These are phyloP conservation scores for Plemyria rubiginata DNA, from an alignment of 2,888 invertebrate species.

Conservation along the genomic window DNA sequence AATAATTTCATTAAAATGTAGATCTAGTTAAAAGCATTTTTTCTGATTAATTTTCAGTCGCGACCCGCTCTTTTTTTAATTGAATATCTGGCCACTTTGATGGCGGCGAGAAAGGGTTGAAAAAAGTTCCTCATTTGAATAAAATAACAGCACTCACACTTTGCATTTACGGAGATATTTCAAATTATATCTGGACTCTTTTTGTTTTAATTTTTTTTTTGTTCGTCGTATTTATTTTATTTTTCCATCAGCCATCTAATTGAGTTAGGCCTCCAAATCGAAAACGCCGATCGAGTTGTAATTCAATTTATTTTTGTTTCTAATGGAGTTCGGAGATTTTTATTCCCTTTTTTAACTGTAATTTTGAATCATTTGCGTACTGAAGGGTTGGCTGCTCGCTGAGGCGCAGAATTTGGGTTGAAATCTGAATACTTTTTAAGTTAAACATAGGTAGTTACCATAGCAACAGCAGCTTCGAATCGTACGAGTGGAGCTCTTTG, in stretches of 20 bases:
- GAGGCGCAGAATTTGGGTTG: conserved; percentile 49
- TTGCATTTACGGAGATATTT: conserved; percentile 85
- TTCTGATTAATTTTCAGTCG: conserved; percentile 85
- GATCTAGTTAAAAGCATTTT: conserved; percentile 86
- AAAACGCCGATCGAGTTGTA: conserved; percentile 84
- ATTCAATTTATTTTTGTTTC: conserved; percentile 85
- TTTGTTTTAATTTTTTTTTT: conserved; percentile 81
- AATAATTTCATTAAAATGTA: conserved; percentile 86
- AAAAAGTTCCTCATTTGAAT: conserved; percentile 85
- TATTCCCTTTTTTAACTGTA: conserved; percentile 71
- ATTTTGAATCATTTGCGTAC: conserved; percentile 75
- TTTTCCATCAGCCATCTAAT: conserved; percentile 84
- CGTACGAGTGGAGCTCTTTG: no score
- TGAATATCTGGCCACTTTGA: conserved; percentile 85
- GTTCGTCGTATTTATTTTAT: conserved; percentile 83
- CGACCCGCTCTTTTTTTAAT: conserved; percentile 82
- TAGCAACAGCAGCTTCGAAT: not conserved
- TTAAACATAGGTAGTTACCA: conserved; percentile 29
- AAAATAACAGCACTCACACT: conserved; percentile 85
- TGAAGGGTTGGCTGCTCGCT: conserved; percentile 63
- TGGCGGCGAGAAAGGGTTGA: conserved; percentile 81
- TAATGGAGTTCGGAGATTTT: conserved; percentile 81
- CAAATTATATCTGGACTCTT: conserved; percentile 85
- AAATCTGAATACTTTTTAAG: conserved; percentile 48
- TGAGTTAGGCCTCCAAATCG: conserved; percentile 84